Base-by-base conservation (phyloP, 1,140 invertebrate genomes). In the Neotoxoptera formosana region DNA sequence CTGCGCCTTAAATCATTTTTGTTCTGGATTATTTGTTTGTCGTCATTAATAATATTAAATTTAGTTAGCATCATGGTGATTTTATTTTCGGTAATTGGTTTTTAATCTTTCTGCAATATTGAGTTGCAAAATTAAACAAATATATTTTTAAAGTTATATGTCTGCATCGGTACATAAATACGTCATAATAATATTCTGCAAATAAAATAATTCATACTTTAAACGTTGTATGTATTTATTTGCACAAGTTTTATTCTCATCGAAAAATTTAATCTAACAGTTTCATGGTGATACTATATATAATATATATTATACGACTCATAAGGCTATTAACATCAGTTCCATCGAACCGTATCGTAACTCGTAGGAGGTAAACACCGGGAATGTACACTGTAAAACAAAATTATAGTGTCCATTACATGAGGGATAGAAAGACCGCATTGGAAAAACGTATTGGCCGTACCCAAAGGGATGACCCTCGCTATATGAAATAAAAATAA, bases 391-490 rank as follows among this genome's bases (percentile, higher is more conserved):
- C 88, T 89, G 51, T 89, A 67, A 67, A 90, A 90, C 89, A 45
- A 90, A 67, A 90, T 67, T 67, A 67, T 60, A 90, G 89, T 90
- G 53, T 67, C 89, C 53, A 60, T 90, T 90, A 53, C 87, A 89
- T 34, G n/a, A 56, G 87, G 87, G 48, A 53, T 76, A 76, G 25
- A 36, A 53, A 53, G 87, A 89, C 87, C n/a, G 25, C 41, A 67
- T 90, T 45, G 53, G 89, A 67, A 90, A 90, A 90, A 90, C 53
- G 53, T 60, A 90, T 90, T 45, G 89, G 53, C 2, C 8, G 56
- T 90, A 90, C 25, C 89, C 89, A 45, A 90, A 60, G 25, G 89
- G 56, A 89, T 87, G 30, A 47, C 47, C 86, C 41, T n/a, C 23
- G 14, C n/a, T 76, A 34, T 76, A 76, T n/a, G 60, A 76, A 76